Conservation (phyloP, 2,888 invertebrate species). For the Dioctria rufipes region DNA sequence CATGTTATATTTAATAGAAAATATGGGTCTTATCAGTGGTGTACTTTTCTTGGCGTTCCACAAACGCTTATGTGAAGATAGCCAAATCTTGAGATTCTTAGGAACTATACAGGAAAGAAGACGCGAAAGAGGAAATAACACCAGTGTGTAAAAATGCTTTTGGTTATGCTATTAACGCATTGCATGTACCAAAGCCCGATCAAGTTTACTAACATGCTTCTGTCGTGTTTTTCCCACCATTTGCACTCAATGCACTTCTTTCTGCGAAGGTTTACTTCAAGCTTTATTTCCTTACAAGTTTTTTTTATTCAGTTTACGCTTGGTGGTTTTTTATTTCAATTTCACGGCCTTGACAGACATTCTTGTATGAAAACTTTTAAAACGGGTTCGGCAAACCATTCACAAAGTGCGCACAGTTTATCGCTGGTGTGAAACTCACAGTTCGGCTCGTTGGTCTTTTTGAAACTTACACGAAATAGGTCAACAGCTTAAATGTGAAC, state of each 20-base stretch:
- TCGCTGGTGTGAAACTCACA: not conserved
- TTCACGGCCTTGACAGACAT: constrained; percentile 3
- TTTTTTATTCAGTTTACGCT: not conserved
- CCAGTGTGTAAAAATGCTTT: too few species aligned
- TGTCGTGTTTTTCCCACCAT: not conserved
- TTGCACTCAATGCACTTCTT: not conserved
- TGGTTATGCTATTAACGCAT: too few species aligned
- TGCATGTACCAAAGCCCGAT: not conserved
- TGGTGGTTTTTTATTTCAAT: not conserved
- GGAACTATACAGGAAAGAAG: too few species aligned
- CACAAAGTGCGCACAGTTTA: not conserved
- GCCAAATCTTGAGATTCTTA: too few species aligned
- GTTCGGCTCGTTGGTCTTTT: not conserved
- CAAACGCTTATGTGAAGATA: too few species aligned
- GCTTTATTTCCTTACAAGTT: not conserved
- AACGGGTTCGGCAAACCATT: not conserved
- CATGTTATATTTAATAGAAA: too few species aligned
- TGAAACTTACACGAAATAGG: not conserved
- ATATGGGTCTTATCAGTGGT: too few species aligned
- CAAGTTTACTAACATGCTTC: constrained; percentile 4
- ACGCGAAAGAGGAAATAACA: too few species aligned
- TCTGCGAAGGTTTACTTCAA: not conserved
- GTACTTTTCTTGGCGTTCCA: too few species aligned
- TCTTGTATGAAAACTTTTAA: constrained; percentile 4
- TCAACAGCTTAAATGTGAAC: not conserved